Conservation (phyloP, 2,113 vertebrate species). For the Pithys albifrons region DNA sequence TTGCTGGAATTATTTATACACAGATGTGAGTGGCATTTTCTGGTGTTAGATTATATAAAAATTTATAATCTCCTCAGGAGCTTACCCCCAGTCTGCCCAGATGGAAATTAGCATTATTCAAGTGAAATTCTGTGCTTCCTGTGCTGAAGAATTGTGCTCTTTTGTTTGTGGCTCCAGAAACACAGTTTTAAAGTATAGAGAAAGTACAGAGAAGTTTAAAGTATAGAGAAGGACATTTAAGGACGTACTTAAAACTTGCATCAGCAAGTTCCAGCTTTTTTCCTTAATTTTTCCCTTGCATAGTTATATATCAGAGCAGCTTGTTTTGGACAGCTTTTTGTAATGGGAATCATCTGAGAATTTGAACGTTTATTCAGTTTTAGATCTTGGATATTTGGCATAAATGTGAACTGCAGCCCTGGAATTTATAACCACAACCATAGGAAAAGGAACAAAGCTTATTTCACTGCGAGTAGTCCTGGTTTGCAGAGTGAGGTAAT, state of each 20-base stretch:
- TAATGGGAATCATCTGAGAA: not conserved
- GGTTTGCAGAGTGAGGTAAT: constrained; percentile 34
- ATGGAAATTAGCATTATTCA: not conserved
- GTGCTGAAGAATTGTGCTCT: not conserved
- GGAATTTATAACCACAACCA: constrained; percentile 23
- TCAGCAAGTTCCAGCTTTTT: not conserved
- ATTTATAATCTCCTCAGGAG: not conserved
- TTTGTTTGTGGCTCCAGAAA: not conserved
- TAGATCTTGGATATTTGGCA: constrained; percentile 11
- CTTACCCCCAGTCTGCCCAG: not conserved
- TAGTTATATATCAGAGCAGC: not conserved
- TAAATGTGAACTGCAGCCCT: not conserved
- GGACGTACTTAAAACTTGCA: not conserved
- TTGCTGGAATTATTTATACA: not conserved
- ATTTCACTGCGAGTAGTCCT: not conserved
- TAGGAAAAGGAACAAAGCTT: constrained; percentile 36
- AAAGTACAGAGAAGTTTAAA: too few species aligned
- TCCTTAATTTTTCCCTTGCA: not conserved
- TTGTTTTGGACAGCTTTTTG: constrained; percentile 16
- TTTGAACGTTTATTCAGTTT: not conserved
- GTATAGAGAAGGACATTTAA: not conserved
- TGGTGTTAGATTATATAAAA: not conserved
- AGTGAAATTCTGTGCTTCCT: not conserved
- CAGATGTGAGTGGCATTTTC: not conserved
- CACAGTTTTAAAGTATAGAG: not conserved